These are phyloP conservation scores for Enteromius anoplus DNA, from an alignment of 2,797 vertebrate species.

Conservation along the genomic window DNA sequence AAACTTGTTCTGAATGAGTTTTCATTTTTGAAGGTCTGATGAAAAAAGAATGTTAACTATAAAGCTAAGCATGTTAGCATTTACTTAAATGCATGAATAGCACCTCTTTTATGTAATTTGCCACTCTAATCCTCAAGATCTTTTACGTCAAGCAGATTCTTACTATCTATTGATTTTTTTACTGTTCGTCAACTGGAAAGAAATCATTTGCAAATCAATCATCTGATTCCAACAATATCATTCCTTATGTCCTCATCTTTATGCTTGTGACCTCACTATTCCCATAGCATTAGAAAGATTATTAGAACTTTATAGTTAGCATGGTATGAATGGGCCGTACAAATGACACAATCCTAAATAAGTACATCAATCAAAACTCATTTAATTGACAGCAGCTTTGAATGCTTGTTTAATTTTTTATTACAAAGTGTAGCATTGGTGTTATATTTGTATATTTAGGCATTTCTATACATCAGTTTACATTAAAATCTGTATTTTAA, in stretches of 20 bases:
- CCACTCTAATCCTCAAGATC: neutral
- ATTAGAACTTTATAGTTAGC: neutral
- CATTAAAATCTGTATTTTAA: neutral
- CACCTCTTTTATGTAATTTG: neutral
- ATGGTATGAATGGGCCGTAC: neutral
- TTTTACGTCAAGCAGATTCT: neutral
- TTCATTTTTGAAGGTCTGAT: neutral
- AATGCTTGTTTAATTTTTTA: neutral
- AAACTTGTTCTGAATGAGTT: neutral
- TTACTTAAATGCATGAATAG: neutral
- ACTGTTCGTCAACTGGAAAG: neutral
- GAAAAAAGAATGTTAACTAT: neutral
- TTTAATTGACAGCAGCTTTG: neutral
- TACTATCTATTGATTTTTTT: neutral
- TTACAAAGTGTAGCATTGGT: neutral
- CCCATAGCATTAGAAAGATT: neutral
- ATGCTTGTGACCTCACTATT: neutral
- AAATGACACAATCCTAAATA: neutral
- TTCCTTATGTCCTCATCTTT: neutral
- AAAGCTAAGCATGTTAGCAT: neutral
- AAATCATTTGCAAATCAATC: neutral
- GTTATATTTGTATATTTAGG: neutral
- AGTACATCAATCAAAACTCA: neutral
- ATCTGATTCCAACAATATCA: neutral
- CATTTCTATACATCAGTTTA: neutral